These are phyloP conservation scores for Procambarus clarkii DNA, from an alignment of 1,140 invertebrate species.

Conservation along the genomic window DNA sequence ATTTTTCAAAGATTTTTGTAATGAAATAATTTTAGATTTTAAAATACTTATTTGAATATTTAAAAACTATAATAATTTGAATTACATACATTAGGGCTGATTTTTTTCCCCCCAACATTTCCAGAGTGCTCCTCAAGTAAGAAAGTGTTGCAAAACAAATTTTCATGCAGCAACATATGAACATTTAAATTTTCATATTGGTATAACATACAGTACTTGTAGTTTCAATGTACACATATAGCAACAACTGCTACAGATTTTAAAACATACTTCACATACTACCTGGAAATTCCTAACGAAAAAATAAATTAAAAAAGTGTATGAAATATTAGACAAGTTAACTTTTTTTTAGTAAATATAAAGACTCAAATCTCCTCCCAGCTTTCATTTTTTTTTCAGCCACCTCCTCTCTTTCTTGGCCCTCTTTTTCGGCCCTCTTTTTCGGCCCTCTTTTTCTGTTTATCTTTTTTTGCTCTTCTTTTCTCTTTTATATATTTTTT, in stretches of 20 bases:
- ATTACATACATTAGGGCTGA: background rate
- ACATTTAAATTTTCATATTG: background rate
- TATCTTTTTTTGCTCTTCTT: background rate
- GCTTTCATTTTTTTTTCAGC: background rate
- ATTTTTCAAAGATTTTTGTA: background rate
- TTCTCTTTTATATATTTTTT: too few relatives aligned
- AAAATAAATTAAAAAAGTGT: background rate
- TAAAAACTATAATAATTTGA: background rate
- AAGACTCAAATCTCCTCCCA: too few relatives aligned
- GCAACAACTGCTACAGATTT: background rate
- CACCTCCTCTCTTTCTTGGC: too few relatives aligned
- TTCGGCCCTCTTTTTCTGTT: background rate
- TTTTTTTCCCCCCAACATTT: background rate
- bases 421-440: background rate
- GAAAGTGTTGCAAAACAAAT: background rate
- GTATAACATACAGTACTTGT: background rate
- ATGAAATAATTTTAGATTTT: background rate
- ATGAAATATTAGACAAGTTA: background rate
- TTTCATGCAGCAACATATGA: background rate
- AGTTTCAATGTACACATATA: background rate
- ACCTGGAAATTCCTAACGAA: background rate
- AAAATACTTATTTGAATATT: background rate
- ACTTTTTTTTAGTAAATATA: background rate
- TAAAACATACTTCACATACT: background rate
- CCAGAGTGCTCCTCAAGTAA: background rate